Evolutionary conservation across 2,888 invertebrate species (phyloP).

Genomic region (Rotaria magnacalcarata): DNA sequence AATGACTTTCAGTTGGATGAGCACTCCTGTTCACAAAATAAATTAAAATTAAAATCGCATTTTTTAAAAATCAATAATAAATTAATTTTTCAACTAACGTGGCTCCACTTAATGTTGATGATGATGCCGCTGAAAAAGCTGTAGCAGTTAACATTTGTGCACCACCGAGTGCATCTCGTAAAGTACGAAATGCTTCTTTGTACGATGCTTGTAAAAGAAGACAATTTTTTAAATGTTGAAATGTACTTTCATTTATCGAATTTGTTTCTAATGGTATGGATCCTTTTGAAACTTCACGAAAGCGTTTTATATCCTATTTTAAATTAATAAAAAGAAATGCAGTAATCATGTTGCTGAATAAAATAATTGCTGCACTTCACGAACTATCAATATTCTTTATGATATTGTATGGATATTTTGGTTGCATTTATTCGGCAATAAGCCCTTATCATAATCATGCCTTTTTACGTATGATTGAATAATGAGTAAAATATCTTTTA

Average conservation of each 20-base stretch:
- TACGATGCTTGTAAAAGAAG: slow-evolving; percentile 40
- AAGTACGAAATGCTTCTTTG: slow-evolving; percentile 42
- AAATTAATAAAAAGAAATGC: neutral
- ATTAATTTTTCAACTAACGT: neutral
- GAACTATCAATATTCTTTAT: no score
- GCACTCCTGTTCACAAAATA: neutral
- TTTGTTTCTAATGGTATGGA: slow-evolving; percentile 6
- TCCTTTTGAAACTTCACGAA: slow-evolving; percentile 34
- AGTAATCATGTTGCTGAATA: no score
- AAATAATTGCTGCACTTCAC: no score
- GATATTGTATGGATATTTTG: no score
- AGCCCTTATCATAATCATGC: no score
- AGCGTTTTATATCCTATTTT: slow-evolving; percentile 25
- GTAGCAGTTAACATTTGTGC: slow-evolving; percentile 36
- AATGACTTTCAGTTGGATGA: neutral
- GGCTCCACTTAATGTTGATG: slow-evolving; percentile 4
- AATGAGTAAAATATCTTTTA: no score
- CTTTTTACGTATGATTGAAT: no score
- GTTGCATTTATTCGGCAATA: no score
- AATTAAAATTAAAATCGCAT: no score
- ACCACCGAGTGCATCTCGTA: slow-evolving; percentile 45
- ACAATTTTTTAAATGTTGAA: slow-evolving; percentile 44
- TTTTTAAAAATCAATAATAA: neutral
- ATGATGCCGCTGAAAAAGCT: slow-evolving; percentile 40
- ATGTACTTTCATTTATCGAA: slow-evolving; percentile 36